Evolutionary conservation across 2,113 vertebrate genomes (phyloP).

Genomic region (Stigmatopora argus): DNA sequence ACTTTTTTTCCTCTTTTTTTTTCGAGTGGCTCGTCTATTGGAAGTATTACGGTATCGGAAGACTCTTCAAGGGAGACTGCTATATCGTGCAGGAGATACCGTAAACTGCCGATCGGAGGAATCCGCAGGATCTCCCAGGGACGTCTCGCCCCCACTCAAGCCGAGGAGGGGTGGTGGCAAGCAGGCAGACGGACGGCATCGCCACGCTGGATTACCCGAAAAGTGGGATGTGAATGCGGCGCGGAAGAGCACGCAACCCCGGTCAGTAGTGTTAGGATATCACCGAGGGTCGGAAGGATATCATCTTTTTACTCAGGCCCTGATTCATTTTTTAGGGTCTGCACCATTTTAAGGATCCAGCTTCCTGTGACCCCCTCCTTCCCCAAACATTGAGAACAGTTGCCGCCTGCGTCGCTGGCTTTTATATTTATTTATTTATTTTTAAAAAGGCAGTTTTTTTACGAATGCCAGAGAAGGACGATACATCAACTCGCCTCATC

Average conservation of each 20-base stretch:
- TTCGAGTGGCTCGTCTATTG: not conserved
- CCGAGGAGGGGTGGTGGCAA: slow-evolving; percentile 40
- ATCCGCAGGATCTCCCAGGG: slow-evolving; percentile 54
- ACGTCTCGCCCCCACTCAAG: slow-evolving; percentile 41
- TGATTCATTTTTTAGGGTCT: slow-evolving; percentile 23
- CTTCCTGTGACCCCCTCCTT: slow-evolving; percentile 9
- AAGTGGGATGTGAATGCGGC: slow-evolving; percentile 46
- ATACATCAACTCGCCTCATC: slow-evolving; percentile 46
- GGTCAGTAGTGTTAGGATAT: slow-evolving; percentile 30
- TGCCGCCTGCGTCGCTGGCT: not conserved
- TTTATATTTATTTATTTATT: slow-evolving; percentile 21
- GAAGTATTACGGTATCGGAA: slow-evolving; percentile 11
- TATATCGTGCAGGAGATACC: slow-evolving; percentile 46
- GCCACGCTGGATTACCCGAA: slow-evolving; percentile 39
- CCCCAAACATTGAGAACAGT: not conserved
- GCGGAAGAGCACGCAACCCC: slow-evolving; percentile 39
- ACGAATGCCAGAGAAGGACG: slow-evolving; percentile 57
- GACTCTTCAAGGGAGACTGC: slow-evolving; percentile 53
- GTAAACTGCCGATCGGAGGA: slow-evolving; percentile 44
- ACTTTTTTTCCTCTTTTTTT: not conserved
- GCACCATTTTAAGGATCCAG: slow-evolving; percentile 23
- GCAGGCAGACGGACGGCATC: slow-evolving; percentile 27
- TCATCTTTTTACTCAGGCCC: slow-evolving; percentile 48
- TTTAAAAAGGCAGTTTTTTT: slow-evolving; percentile 22
- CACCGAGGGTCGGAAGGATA: slow-evolving; percentile 14